phyloP scores from a whole-genome alignment of 2,888 invertebrate genomes.

The Fissipunctia ypsillon region DNA sequence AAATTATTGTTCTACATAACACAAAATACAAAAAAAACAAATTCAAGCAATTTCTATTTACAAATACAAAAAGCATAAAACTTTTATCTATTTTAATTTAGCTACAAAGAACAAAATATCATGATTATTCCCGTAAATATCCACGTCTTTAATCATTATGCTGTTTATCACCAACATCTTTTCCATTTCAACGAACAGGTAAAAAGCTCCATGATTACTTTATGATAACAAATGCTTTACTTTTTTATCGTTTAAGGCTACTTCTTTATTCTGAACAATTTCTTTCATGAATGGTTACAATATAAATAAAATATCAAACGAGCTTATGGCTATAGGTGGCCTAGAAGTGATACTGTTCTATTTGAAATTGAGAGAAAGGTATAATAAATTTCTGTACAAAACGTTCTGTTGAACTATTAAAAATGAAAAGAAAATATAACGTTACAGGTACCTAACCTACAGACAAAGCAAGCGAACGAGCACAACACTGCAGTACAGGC shows the following conservation, averaged over 20 bases:
- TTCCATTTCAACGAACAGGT: constrained; percentile 11
- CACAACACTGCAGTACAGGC: neutral
- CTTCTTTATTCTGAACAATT: constrained; percentile 48
- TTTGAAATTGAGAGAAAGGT: neutral
- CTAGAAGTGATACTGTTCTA: constrained; percentile 20
- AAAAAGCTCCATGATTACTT: constrained; percentile 27
- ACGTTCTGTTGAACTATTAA: neutral
- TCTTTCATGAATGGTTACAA: constrained; percentile 43
- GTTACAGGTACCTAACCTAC: neutral
- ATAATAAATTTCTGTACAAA: neutral
- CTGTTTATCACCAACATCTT: neutral
- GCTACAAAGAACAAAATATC: neutral
- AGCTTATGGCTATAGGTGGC: neutral
- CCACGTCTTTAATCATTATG: neutral
- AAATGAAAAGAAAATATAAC: neutral
- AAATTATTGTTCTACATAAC: neutral
- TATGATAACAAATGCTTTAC: constrained; percentile 33
- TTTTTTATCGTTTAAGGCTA: constrained; percentile 46
- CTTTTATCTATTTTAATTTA: neutral
- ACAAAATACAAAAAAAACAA: neutral
- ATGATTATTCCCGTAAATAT: neutral
- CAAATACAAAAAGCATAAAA: neutral
- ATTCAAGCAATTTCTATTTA: too few species aligned
- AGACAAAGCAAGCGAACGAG: too few species aligned
- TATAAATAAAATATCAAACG: constrained; percentile 43